Base-by-base conservation (phyloP, 2,888 invertebrate genomes). In the Euclidia mi region DNA sequence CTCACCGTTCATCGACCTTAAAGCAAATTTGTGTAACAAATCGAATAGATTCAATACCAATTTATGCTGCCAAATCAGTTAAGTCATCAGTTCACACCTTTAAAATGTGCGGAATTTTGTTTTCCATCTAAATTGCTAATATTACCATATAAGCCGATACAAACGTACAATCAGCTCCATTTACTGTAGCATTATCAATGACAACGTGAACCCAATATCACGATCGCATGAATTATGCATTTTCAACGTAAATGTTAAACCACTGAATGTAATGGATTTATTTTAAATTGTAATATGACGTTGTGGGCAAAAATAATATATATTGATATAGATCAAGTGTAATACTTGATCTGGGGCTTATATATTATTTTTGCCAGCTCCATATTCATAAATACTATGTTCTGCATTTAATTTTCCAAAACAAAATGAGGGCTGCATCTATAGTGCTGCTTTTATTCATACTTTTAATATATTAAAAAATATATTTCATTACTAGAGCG, bases 131-230 rank as follows among this genome's bases (percentile, higher is more conserved):
- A 63, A 69, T 58, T 57, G 57, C 55, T 67, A 68, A 75, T 64
- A 72, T 66, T 40, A 55, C 20, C 60, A 59, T 61, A 73, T 67
- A 65, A 69, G 44, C 55, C n/a, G 43, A 52, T 47, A 66, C 67
- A 71, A 69, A 57, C 55, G 60, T 46, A 56, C 76, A 78, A 78
- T 78, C 64, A 76, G 58, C 50, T 48, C 67, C 61, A 65, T 77
- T 77, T 66, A 58, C 37, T 47, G 41, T 14, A 42, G 31, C 62
- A 62, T 76, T 76, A 71, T 65, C 47, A 46, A 63, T 61, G 49
- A 40, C 38, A 55, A 56, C 47, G 55, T 43, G 43, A 14, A 42
- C 44, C 15, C 55, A 64, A 70, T 61, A 43, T 49, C n/a, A 37
- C 32, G 14, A 38, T 53, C 14, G 37, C 46, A 68, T 63, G 43